phyloP scores from a whole-genome alignment of 2,113 vertebrate species.

The Antechinus stuartii region DNA sequence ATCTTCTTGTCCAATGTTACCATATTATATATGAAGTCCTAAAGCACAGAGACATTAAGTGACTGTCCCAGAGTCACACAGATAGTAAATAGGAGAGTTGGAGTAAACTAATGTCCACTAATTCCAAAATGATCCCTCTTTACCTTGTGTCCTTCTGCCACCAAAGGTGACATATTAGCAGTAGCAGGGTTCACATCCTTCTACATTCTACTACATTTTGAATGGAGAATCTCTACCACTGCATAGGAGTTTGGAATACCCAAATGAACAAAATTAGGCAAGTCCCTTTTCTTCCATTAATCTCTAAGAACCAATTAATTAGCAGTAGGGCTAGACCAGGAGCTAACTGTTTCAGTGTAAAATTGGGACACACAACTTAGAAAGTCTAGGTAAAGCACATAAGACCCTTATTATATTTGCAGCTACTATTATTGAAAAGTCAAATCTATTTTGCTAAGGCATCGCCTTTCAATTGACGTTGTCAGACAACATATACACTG shows the following conservation, averaged over 20 bases:
- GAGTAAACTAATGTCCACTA: background rate
- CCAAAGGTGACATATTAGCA: background rate
- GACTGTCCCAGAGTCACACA: background rate
- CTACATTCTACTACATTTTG: background rate
- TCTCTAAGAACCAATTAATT: background rate
- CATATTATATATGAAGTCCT: background rate
- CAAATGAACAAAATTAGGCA: background rate
- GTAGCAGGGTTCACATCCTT: background rate
- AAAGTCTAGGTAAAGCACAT: background rate
- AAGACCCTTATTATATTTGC: background rate
- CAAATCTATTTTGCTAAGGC: constrained; percentile 1
- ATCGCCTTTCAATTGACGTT: constrained; percentile 16
- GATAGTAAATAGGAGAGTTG: background rate
- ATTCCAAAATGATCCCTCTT: background rate
- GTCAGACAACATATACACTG: constrained; percentile 1
- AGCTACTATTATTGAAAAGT: constrained; percentile 27
- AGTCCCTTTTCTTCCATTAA: background rate
- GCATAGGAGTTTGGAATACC: background rate
- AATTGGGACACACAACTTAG: background rate
- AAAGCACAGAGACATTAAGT: background rate
- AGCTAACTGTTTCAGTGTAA: background rate
- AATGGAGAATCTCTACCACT: background rate
- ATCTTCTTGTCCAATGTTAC: background rate
- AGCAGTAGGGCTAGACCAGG: background rate
- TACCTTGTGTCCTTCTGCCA: background rate